Conservation (phyloP, 2,113 vertebrate species). For the Pimephales promelas region DNA sequence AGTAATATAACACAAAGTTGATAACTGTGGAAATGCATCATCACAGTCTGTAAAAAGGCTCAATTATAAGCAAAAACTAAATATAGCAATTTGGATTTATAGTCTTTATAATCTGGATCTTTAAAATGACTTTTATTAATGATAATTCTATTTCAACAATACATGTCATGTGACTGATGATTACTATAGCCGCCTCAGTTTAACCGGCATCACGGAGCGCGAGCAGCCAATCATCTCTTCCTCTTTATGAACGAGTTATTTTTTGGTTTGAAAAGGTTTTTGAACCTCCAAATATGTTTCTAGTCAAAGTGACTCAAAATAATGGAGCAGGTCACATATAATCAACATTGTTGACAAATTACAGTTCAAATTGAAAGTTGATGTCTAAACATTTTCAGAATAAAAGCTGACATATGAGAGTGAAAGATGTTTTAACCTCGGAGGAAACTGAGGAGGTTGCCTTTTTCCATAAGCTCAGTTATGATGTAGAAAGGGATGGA, state of each 20-base stretch:
- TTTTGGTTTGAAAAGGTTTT: not conserved
- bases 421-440: slow-evolving; percentile 56
- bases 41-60: too few relatives aligned
- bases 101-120: not conserved
- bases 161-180: not conserved
- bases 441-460: slow-evolving; percentile 69
- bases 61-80: too few relatives aligned
- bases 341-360: not conserved
- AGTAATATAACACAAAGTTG: too few relatives aligned
- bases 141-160: not conserved
- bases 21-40: too few relatives aligned
- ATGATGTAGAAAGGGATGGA: slow-evolving; percentile 70
- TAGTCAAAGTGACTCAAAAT: not conserved
- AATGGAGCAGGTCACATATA: not conserved
- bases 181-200: not conserved
- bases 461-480: slow-evolving; percentile 73
- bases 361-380: not conserved
- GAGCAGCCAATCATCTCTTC: not conserved
- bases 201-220: not conserved
- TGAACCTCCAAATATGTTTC: not conserved
- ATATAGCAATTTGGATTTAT: too few relatives aligned
- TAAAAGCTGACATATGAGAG: not conserved
- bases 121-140: not conserved
- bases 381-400: not conserved
- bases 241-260: not conserved